Evolutionary conservation across 1,140 invertebrate species (phyloP), one percentile per base, ranked within the genome.

Genomic region (Penaeus indicus): DNA sequence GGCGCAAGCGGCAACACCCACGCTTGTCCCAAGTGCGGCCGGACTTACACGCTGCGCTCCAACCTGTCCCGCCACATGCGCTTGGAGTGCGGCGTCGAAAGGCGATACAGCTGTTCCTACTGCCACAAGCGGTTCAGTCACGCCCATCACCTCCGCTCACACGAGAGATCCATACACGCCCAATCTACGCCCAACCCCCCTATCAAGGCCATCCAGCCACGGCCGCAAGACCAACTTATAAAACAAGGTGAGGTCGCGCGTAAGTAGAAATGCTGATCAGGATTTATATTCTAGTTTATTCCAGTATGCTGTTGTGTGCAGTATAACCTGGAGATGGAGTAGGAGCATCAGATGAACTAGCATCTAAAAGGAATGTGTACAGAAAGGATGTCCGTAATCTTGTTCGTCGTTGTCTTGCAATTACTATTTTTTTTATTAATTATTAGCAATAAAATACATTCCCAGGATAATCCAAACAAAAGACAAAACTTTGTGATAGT

Each of bases 31-130:
- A 93, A 94, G 67, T 96, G 95, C 89, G 94, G 94, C 61, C 94
- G 95, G 89, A 94, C 92, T 64, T 96, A 96, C 91, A 94, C 94
- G 90, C 93, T 95, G 38, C 96, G 96, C 92, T 94, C 95, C 79
- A 95, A 94, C 85, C 91, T 95, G 8, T 94, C 94, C 80, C 93
- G 95, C 13, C 96, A 97, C 93, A 96, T 97, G 92, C 96, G 95
- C 92, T 96, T 97, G 87, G 96, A 97, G 92, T 97, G 96, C 92
- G 96, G 96, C 19, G 90, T 90, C 7, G 90, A 88, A 32, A 67
- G 86, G 54, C 81, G 86, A 3, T 90, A 89, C 60, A 84, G 88
- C n/a, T 90, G 90, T 25, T 38, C 38, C 10, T 85, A 78, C 82
- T 90, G 90, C 54, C 60, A 88, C 72, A 89, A 90, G 84, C 32